Conservation (phyloP, 2,888 invertebrate genomes). For the Drosophila greeni region DNA sequence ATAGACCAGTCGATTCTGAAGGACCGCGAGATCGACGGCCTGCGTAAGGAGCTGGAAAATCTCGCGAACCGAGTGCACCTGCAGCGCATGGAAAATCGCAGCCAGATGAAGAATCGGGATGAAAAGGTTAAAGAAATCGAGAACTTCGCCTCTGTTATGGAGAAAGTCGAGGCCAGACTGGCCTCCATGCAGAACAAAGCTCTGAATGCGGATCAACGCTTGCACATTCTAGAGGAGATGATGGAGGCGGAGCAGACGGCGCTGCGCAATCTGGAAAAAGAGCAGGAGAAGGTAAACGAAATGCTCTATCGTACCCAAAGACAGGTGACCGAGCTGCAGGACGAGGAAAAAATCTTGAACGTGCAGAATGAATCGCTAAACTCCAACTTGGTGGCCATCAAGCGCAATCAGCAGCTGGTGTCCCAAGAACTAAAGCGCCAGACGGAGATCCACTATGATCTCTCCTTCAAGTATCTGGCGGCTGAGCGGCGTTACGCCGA, state of each 20-base stretch:
- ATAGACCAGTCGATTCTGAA: conserved; percentile 75
- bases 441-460: conserved; percentile 82
- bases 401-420: conserved; percentile 56
- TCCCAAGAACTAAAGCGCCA: conserved; percentile 80
- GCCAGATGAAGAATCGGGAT: conserved; percentile 55
- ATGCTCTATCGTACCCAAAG: conserved; percentile 75
- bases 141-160: conserved; percentile 49
- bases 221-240: conserved; percentile 77
- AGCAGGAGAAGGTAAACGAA: conserved; percentile 72
- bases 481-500: conserved; percentile 78
- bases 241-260: conserved; percentile 72
- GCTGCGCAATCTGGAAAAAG: conserved; percentile 66
- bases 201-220: conserved; percentile 74
- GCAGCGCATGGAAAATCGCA: conserved; percentile 75
- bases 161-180: conserved; percentile 63
- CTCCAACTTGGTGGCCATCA: conserved; percentile 56
- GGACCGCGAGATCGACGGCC: conserved; percentile 76
- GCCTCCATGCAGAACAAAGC: conserved; percentile 68
- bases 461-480: conserved; percentile 79
- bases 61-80: conserved; percentile 70
- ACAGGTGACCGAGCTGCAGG: conserved; percentile 67
- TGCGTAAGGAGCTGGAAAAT: conserved; percentile 76
- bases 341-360: conserved; percentile 65
- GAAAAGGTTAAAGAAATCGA: conserved; percentile 53
- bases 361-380: conserved; percentile 68